Base-by-base conservation (phyloP, 2,888 invertebrate species). In the Archips xylosteana region DNA sequence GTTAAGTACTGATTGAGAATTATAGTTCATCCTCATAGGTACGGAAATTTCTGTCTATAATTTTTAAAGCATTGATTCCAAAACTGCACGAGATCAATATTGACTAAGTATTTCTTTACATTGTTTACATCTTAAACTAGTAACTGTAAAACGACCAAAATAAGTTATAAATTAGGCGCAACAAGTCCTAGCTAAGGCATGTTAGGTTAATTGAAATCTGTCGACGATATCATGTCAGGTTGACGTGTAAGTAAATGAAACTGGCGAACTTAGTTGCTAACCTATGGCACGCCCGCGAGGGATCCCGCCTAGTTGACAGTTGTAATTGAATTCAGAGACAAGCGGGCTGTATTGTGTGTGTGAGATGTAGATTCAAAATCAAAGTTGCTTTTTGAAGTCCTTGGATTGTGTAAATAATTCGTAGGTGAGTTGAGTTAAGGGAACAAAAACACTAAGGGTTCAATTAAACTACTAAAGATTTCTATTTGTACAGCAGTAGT, bases 291-390 rank as follows among this genome's bases (percentile, higher is more conserved):
- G 45, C 61, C 65, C 71, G 36, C 61, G 23, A 42, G 60, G 66
- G 36, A 51, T n/a, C 49, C 51, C 12, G 36, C 32, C 62, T 3
- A 36, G 9, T 47, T 23, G 72, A 68, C 72, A 68, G 68, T 49
- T n/a, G 42, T 68, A 73, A 73, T 73, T 68, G 72, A 73, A 68
- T 65, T 34, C 15, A 51, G 51, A 49, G 45, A 59, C 66, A 66
- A 67, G 42, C 2, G 51, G n/a, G 15, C 36, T 13, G 62, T 39
- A 6, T 5, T 32, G 34, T 34, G 34, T 23, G 8, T 23, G 23
- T 47, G 63, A 47, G 32, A 13, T 47, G 32, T 13, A 6, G 15
- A 5, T 10, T 34, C 36, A 15, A 51, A 45, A 45, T 13, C 3
- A 12, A 45, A 45, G 39, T 39, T 39, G 39, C 6, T 39, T 39